phyloP scores from a whole-genome alignment of 2,113 vertebrate genomes.

The Oryzias javanicus region DNA sequence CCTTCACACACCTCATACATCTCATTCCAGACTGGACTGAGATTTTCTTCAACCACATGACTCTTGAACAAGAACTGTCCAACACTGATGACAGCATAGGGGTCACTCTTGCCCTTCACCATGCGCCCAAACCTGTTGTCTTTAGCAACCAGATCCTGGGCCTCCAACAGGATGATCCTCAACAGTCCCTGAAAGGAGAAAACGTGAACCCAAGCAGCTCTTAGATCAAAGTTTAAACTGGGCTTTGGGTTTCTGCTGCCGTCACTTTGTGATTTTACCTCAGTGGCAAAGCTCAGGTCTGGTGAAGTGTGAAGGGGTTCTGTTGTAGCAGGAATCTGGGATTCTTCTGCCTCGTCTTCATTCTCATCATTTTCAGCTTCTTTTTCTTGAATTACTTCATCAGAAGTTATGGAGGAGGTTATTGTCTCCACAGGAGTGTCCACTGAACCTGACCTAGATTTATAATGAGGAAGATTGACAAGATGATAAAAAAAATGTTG shows the following conservation, averaged over 20 bases:
- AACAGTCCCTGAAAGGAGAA: constrained; percentile 79
- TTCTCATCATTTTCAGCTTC: constrained; percentile 22
- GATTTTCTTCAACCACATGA: constrained; percentile 85
- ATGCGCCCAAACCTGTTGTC: constrained; percentile 83
- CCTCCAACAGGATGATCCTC: constrained; percentile 86
- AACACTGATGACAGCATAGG: constrained; percentile 82
- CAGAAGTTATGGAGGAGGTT: constrained; percentile 27
- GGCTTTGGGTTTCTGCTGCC: neutral
- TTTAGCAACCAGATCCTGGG: constrained; percentile 85
- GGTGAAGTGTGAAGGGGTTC: constrained; percentile 76
- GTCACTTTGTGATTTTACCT: constrained; percentile 65
- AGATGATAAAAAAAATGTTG: neutral
- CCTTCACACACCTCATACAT: constrained; percentile 83
- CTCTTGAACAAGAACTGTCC: constrained; percentile 80
- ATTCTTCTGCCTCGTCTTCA: constrained; percentile 67
- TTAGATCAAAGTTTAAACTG: no score
- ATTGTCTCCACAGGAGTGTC: constrained; percentile 53
- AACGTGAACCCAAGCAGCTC: neutral
- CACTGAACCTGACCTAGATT: constrained; percentile 54
- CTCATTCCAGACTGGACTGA: constrained; percentile 90
- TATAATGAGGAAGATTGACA: neutral
- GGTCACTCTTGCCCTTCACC: constrained; percentile 90
- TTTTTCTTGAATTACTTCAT: constrained; percentile 24
- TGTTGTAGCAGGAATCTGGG: constrained; percentile 38
- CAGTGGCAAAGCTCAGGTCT: constrained; percentile 78